Base-by-base conservation (phyloP, 2,888 invertebrate species). In the Luperina nickerlii region DNA sequence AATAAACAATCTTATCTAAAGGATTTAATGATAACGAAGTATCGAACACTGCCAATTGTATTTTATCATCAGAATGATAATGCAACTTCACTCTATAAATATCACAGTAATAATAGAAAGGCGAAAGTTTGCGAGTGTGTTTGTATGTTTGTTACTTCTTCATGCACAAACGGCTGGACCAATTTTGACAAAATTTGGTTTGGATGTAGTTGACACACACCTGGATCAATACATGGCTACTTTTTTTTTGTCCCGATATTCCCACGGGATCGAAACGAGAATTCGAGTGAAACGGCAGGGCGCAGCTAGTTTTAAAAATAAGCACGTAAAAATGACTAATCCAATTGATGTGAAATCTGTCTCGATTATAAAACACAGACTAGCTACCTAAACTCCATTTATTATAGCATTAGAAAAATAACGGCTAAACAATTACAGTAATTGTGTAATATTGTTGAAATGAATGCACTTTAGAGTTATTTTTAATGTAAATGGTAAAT, bases 1-100 rank as follows among this genome's bases (percentile, higher is more conserved):
- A 70, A 57, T 32, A 75, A 73, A 60, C 18, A 84, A 69, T 83
- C 24, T 51, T 71, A 63, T 72, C 42, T 54, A 20, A 71, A 57
- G 38, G 32, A 54, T 69, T 65, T 54, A 48, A 24, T 48, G 24
- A 1, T 81, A 72, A 68, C 18, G 54, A 32, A 45, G 7, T 83
- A 63, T 48, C 18, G 54, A 67, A 38, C 24, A 54, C 32, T 66
- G 20, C 65, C 20, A 76, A 66, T 66, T 57, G 20, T 67, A 82
- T 69, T 63, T 68, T 32, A 32, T 48, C 54, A 82, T 62, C 51
- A 62, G 60, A 74, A 45, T 57, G 65, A 48, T 66, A 77, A 54
- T n/a, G 54, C 32, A 32, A 32, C 32, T 32, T 32, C 32, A 32
- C 32, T 32, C 32, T 32, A 1, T 32, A 32, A 32, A 32, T 32